A percentile compares a stretch with the other conserved stretches of the same genome.
These are phyloP conservation scores for Macrophya annulata DNA, from an alignment of 2,888 invertebrate genomes.

Conservation along the genomic window DNA sequence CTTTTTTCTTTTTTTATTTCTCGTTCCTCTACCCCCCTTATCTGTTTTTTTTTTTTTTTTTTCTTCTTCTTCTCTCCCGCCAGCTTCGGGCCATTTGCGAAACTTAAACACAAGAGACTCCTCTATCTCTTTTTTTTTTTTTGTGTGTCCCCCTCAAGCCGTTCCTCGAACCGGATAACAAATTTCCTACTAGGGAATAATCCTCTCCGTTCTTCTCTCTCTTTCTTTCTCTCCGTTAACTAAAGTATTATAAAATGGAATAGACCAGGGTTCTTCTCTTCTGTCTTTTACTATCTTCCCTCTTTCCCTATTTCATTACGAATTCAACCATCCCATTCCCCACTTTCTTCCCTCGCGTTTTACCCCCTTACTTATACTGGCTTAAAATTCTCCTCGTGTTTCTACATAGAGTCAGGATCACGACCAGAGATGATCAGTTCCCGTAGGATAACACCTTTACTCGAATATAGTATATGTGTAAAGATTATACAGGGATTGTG, in stretches of 20 bases:
- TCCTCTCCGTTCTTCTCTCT: neutral
- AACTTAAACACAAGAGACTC: slow-evolving; percentile 26
- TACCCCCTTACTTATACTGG: slow-evolving; percentile 48
- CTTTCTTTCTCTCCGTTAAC: neutral
- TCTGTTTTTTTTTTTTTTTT: neutral
- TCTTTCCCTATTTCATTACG: slow-evolving; percentile 43
- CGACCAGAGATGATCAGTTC: slow-evolving; percentile 30
- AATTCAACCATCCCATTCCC: slow-evolving; percentile 41
- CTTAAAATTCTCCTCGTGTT: slow-evolving; percentile 25
- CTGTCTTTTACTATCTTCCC: slow-evolving; percentile 34
- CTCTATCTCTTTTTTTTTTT: neutral
- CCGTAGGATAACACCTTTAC: slow-evolving; percentile 4
- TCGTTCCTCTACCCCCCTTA: neutral
- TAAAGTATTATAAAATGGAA: slow-evolving; percentile 9
- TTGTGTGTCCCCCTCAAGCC: neutral
- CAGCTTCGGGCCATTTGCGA: slow-evolving; percentile 1
- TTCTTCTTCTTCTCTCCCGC: neutral
- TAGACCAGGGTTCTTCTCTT: neutral
- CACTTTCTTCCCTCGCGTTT: slow-evolving; percentile 55
- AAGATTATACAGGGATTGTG: neutral
- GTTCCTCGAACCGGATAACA: slow-evolving; percentile 21
- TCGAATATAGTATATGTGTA: neutral
- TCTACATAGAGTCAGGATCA: slow-evolving; percentile 21
- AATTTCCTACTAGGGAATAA: slow-evolving; percentile 26
- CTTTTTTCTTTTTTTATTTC: neutral